Base-by-base conservation (phyloP, 2,113 vertebrate species). In the Spilogale gracilis region DNA sequence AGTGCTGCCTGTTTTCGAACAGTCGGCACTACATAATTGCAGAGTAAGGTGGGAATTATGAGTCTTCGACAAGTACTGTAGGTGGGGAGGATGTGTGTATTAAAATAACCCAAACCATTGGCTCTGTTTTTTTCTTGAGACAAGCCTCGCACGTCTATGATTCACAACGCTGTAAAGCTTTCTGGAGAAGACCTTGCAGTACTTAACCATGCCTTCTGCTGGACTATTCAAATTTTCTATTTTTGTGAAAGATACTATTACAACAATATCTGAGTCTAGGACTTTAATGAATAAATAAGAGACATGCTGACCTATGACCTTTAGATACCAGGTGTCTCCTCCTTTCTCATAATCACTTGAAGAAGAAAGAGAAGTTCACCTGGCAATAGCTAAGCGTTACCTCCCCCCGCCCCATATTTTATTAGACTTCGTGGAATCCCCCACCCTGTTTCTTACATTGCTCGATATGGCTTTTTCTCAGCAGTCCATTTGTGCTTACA, bases 21-120 rank as follows among this genome's bases (percentile, higher is more conserved):
- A 58, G 92, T 81, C 92, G 69, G 52, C 90, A 69, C 25, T 84
- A 78, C 82, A 27, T 97, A 96, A 98, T 89, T 94, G 91, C 76
- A 82, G 89, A 88, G 98, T 96, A 91, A 98, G 87, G 20, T 65
- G 96, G 96, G 82, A 98, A 96, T 25, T 96, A 93, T 61, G 91
- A 97, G 94, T 78, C 94, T 88, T 93, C n/a, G 96, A 92, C 98
- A 95, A 96, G 86, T 85, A 56, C 38, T 56, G 86, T 88, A 92
- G 89, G 97, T 95, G 95, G 97, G 95, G 38, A 80, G 30, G 96
- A 94, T 16, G 9, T 74, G 89, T 63, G 69, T n/a, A 90, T 96
- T 81, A 95, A 89, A 97, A 96, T 82, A 97, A 82, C 63, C 85
- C 4, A 96, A 94, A 69, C 50, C 82, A n/a, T 56, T 45, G 95